Evolutionary conservation across 2,797 vertebrate genomes (phyloP), one percentile per base, ranked within the genome.

Genomic region (Anguilla obscura): DNA sequence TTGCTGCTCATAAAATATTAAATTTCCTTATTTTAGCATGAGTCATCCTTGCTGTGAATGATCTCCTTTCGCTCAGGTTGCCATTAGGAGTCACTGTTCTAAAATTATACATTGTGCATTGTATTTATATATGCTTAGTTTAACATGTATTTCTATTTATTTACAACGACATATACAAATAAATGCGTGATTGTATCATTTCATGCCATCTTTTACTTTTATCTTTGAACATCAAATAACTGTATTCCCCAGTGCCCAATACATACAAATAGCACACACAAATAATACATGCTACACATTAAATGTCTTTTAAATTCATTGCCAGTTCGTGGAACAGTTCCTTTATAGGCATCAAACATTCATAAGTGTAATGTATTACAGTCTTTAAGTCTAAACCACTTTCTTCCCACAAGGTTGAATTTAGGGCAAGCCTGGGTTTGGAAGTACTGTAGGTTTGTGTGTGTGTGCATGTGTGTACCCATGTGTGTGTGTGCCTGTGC

Each of bases 401-500:
- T 79, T 79, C 14, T 79, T 18, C n/a, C 69, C 10, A 2, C 2
- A 4, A 30, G 69, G 69, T 27, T 30, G 69, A 71, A 71, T 71
- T 71, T 8, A 30, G n/a, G 33, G 10, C 1, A 30, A 10, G 66
- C n/a, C 66, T 71, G 27, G 10, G 66, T 8, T 71, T 30, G 27
- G 66, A 21, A 66, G 21, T 66, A 60, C 40, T 60, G 12, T 60
- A 60, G 3, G 36, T 30, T 30, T 9, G 85, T 86, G 63, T 85
- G 54, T 58, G 52, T 85, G 86, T 45, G 85, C 90, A 91, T 90
- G 91, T 91, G 88, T 33, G 33, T 33, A 33, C 33, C 33, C 40
- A 76, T 91, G 91, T 90, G 93, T 85, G 91, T 84, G 45, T 90
- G 91, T n/a, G 85, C 66, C 21, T 48, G 21, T 63, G 33, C 48